Evolutionary conservation across 2,888 invertebrate genomes (phyloP), one percentile per base, ranked within the genome.

Genomic region (Argyresthia albistria): DNA sequence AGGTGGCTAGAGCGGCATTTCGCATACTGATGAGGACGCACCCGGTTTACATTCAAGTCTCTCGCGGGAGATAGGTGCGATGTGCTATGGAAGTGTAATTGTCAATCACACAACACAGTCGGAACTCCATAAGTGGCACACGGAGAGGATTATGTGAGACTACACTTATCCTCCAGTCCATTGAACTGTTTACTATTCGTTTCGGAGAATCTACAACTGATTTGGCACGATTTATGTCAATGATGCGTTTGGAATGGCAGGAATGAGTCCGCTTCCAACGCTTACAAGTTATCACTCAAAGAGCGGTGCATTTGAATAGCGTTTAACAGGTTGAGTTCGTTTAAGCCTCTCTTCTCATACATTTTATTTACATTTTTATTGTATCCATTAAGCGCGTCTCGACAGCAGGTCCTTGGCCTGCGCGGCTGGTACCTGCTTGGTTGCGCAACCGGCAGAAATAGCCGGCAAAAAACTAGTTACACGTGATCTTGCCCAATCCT

Each of bases 401-500:
- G 71, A 78, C 80, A 73, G 79, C 80, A 76, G 65, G 62, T 67
- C 68, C 63, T 57, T 56, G 57, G 56, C 63, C 59, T 51, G 46
- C 16, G 36, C 15, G 11, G 53, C 51, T 35, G 49, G 71, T 72
- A 72, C 70, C 72, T 71, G 67, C 54, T 35, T 25, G 37, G 65
- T 84, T 86, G 75, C 81, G 78, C 73, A 84, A 84, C 71, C 74
- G 63, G 64, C 68, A 66, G 62, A 75, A 79, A 81, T 78, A 76
- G 69, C 68, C 65, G 72, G 80, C 76, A 73, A 82, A 81, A 84
- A 83, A 83, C 80, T 77, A 79, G 81, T 76, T 76, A 70, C 73
- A 78, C 70, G 75, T 73, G 74, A 73, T 25, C 46, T n/a, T 46
- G 73, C 62, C 68, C 9, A 39, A 39, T 25, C 25, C 25, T 25